Evolutionary conservation across 1,140 invertebrate genomes (phyloP), one percentile per base, ranked within the genome.

Genomic region (Listronotus bonariensis): DNA sequence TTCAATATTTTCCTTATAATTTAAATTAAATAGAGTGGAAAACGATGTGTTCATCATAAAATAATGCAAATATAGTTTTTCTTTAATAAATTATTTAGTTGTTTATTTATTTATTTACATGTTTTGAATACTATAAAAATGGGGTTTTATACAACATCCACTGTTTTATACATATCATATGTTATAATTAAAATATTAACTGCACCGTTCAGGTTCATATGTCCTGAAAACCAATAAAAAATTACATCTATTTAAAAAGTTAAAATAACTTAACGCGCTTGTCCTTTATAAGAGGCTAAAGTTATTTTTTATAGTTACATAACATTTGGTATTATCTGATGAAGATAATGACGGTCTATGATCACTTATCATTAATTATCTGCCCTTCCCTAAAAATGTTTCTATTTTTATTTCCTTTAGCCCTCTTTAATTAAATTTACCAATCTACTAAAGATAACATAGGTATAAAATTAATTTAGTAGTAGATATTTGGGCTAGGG

Each of bases 291-390:
- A 15, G 48, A 41, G 38, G 40, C 43, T 53, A 62, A 31, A 45
- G 38, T 31, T 34, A 62, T 62, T 62, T 62, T 62, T 62, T 62
- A 62, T 62, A 45, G 59, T 62, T 62, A 62, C 59, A 62, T 36
- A 62, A 62, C 59, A 62, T 62, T 62, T 62, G 59, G 59, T 36
- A 62, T 53, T 62, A 62, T 62, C 59, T 62, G 59, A 62, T 62
- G 20, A 20, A 62, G 49, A 62, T 62, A 62, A 62, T 62, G 52
- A 53, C 59, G 49, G 48, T 40, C 59, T 53, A 53, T 43, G 40
- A 62, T 62, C 38, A 53, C 59, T 53, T 52, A 53, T 38, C 59
- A 62, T 62, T 62, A 62, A 62, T 62, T 62, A 53, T 42, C 59
- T 62, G 59, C 59, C 59, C 59, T 34, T 53, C 59, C 59, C 51